Conservation (phyloP, 2,797 vertebrate species). For the Uromys caudimaculatus region DNA sequence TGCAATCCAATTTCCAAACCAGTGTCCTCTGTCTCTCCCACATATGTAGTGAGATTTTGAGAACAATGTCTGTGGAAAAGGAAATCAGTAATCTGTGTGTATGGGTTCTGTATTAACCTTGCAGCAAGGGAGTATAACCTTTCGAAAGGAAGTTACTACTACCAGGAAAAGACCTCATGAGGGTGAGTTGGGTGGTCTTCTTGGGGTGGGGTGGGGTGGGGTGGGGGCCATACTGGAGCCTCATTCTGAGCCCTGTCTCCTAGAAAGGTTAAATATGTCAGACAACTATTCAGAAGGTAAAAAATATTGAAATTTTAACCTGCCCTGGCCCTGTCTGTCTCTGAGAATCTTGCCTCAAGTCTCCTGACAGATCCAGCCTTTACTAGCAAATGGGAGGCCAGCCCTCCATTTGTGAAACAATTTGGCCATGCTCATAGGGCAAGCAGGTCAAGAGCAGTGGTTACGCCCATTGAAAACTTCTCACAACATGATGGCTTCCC, state of each 20-base stretch:
- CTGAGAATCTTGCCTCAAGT: background rate
- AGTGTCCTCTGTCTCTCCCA: background rate
- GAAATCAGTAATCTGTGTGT: background rate
- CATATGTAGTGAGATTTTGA: slow-evolving; percentile 24
- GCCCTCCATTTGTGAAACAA: background rate
- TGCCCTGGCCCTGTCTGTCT: background rate
- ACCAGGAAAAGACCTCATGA: background rate
- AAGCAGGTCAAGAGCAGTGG: background rate
- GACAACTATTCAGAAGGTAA: background rate
- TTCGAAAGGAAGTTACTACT: background rate
- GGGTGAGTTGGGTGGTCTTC: background rate
- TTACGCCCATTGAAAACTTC: background rate
- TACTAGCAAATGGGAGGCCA: background rate
- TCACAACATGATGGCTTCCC: background rate
- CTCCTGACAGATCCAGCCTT: background rate
- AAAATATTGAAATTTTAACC: background rate
- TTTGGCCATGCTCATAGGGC: background rate
- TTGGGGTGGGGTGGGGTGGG: background rate
- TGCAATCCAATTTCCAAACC: background rate
- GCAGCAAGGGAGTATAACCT: background rate
- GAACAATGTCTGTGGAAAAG: background rate
- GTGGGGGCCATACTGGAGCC: background rate
- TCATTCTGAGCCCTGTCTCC: background rate
- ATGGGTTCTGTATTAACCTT: background rate
- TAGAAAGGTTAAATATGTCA: background rate